A percentile compares a stretch with the other conserved stretches of the same genome.
Conservation (phyloP, 2,888 invertebrate species). For the Tenodera sinensis region DNA sequence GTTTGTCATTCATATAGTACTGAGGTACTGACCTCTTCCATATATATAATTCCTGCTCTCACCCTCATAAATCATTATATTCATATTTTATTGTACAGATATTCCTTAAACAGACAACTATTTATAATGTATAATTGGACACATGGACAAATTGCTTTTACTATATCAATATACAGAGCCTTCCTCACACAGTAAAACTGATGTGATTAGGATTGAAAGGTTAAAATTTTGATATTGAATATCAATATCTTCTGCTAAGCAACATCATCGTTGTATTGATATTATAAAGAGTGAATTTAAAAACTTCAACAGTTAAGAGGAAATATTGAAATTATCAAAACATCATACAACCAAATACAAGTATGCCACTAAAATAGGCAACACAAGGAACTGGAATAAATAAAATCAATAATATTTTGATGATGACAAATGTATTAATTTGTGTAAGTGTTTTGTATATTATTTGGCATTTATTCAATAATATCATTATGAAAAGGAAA, state of each 20-base stretch:
- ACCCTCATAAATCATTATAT: not conserved
- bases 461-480: too few species aligned
- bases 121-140: not conserved
- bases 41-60: not conserved
- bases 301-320: not conserved
- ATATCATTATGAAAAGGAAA: too few species aligned
- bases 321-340: slow-evolving; percentile 10
- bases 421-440: too few species aligned
- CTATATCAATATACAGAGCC: not conserved
- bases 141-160: not conserved
- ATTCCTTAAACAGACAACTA: not conserved
- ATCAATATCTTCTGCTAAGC: not conserved
- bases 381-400: not conserved
- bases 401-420: not conserved
- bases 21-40: not conserved
- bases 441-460: too few species aligned
- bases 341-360: not conserved
- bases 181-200: not conserved
- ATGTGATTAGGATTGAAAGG: not conserved
- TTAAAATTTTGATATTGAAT: not conserved
- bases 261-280: slow-evolving; percentile 9
- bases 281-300: not conserved
- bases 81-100: not conserved
- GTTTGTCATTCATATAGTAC: not conserved
- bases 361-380: not conserved